Base-by-base conservation (phyloP, 1,140 invertebrate genomes). In the Asbolus verrucosus region DNA sequence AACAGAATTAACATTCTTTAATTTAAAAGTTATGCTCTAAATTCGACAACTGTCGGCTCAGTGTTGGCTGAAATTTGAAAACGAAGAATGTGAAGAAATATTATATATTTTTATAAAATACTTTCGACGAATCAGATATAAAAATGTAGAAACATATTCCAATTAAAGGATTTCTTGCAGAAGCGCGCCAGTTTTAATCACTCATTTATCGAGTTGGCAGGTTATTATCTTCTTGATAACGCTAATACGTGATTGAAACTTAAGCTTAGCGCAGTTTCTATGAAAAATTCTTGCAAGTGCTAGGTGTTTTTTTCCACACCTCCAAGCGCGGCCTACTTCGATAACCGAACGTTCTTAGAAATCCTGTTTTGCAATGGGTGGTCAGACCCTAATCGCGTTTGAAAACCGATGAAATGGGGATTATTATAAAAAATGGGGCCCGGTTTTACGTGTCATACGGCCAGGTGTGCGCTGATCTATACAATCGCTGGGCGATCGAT, bases 351-450 rank as follows among this genome's bases (percentile, higher is more conserved):
- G 6, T 54, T 54, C 46, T 54, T 67, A 14, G 65, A 59, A 59
- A 67, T 54, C 65, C 43, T 59, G 65, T 67, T 41, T 67, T 19
- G 46, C 46, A 67, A 38, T 67, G 65, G 63, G 39, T 67, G 65
- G 65, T 67, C 46, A 50, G 65, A 67, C 43, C 43, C 43, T 50
- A 50, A 50, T 50, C 43, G 43, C 43, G 43, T 50, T 50, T 50
- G 43, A 50, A 21, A 50, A 50, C 43, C 43, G 43, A 50, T 54
- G 9, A 54, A 54, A 54, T 27, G 21, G 46, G 46, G 46, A 54
- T 54, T 54, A 54, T 24, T 24, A 27, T 54, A 54, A 54, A 54
- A 54, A 54, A 54, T 50, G 46, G 21, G 46, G 27, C 19, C 46
- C 46, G 46, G 46, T 54, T 54, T 54, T 27, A 54, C 43, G 43